Percentiles rank a stretch among this genome's conserved stretches.
phyloP scores from a whole-genome alignment of 2,113 vertebrate genomes.

The Synodontis membranacea region DNA sequence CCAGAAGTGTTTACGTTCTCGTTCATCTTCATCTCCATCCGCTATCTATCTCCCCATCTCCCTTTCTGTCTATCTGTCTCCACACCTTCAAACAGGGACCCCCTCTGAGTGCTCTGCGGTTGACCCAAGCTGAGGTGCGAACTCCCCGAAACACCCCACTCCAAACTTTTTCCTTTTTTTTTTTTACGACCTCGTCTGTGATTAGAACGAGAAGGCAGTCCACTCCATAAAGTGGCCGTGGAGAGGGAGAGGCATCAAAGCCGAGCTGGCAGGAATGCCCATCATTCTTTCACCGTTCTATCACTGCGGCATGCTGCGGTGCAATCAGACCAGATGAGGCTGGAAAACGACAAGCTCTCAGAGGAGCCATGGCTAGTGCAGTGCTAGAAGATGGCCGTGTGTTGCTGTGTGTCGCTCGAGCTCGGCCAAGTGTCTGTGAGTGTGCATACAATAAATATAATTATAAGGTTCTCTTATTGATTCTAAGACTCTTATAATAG shows the following conservation, averaged over 20 bases:
- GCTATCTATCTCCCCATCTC: conserved; percentile 24
- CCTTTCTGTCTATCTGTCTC: conserved; percentile 54
- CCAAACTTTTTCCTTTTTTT: conserved; percentile 63
- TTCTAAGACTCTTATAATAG: background rate
- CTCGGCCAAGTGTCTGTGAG: background rate
- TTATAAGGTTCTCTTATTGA: background rate
- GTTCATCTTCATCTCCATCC: conserved; percentile 40
- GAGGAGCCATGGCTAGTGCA: background rate
- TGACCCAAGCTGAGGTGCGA: conserved; percentile 62
- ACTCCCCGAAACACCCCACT: conserved; percentile 42
- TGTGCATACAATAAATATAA: background rate
- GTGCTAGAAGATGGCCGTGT: background rate
- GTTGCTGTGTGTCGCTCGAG: background rate
- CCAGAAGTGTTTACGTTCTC: conserved; percentile 35
- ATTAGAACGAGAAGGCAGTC: conserved; percentile 59
- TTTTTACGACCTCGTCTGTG: conserved; percentile 66
- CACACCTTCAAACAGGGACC: conserved; percentile 63
- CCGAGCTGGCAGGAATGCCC: conserved; percentile 67
- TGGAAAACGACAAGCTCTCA: conserved; percentile 36
- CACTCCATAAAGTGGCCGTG: conserved; percentile 41
- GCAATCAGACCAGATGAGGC: conserved; percentile 64
- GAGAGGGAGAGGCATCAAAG: conserved; percentile 66
- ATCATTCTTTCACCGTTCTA: conserved; percentile 63
- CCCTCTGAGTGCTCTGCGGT: conserved; percentile 49
- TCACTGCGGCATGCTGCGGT: conserved; percentile 58